Conservation (phyloP, 2,113 vertebrate species). For the Peromyscus maniculatus region DNA sequence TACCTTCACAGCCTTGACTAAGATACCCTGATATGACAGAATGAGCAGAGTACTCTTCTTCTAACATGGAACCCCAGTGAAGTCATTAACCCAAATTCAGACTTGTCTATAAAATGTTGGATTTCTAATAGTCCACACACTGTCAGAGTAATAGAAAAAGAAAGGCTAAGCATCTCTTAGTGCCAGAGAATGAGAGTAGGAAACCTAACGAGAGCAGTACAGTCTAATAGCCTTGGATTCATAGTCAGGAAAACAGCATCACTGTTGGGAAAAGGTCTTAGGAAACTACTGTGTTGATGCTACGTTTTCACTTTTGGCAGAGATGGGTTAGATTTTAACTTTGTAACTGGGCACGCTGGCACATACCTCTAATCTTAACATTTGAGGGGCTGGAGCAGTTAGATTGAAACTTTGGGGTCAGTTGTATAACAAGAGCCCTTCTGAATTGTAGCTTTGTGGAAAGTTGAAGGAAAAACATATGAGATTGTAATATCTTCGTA, state of each 20-base stretch:
- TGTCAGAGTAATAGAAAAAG: background rate
- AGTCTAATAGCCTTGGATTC: background rate
- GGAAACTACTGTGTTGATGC: background rate
- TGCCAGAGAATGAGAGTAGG: background rate
- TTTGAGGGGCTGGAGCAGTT: background rate
- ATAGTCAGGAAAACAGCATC: background rate
- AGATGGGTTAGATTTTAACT: background rate
- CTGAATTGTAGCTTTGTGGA: background rate
- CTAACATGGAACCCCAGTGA: background rate
- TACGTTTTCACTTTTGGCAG: conserved; percentile 38
- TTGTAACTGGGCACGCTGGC: background rate
- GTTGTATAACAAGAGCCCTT: too few species aligned
- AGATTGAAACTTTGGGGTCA: background rate
- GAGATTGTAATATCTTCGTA: background rate
- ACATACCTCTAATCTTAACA: background rate
- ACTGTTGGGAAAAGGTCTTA: background rate
- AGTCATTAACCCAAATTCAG: background rate
- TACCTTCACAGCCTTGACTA: background rate
- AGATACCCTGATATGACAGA: background rate
- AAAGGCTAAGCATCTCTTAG: background rate
- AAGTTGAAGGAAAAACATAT: background rate
- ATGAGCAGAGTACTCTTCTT: background rate
- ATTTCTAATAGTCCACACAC: background rate
- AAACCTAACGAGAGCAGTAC: background rate
- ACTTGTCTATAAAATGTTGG: background rate